phyloP scores from a whole-genome alignment of 1,140 invertebrate genomes.

The Chelonus insularis region DNA sequence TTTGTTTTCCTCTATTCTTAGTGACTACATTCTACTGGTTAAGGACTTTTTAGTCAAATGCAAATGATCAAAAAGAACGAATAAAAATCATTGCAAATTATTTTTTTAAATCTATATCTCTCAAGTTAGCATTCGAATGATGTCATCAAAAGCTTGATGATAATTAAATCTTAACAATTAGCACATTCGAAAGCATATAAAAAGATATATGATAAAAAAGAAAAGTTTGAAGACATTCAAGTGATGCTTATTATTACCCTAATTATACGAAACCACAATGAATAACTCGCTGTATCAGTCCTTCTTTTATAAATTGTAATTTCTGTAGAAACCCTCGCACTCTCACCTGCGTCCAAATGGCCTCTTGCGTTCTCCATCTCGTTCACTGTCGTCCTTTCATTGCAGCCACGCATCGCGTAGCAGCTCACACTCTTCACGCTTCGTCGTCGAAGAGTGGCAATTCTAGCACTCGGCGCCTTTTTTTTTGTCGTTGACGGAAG shows the following conservation, averaged over 20 bases:
- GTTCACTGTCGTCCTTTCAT: constrained; percentile 18
- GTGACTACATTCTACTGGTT: background rate
- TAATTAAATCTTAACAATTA: constrained; percentile 59
- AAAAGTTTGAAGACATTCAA: constrained; percentile 1
- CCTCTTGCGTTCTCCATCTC: constrained; percentile 24
- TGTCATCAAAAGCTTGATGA: too few species aligned
- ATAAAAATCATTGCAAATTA: too few species aligned
- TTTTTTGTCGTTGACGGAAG: constrained; percentile 45
- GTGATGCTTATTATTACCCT: constrained; percentile 55
- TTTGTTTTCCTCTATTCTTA: background rate
- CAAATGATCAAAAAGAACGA: background rate
- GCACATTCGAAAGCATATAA: constrained; percentile 29
- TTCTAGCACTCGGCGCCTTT: constrained; percentile 56
- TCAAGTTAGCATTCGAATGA: too few species aligned
- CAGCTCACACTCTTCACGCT: constrained; percentile 47
- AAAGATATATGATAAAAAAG: constrained; percentile 1
- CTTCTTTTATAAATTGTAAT: constrained; percentile 30
- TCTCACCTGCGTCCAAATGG: constrained; percentile 32
- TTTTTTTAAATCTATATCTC: too few species aligned
- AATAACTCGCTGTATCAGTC: constrained; percentile 45
- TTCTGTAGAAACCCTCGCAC: constrained; percentile 29
- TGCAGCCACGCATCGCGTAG: constrained; percentile 4
- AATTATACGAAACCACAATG: constrained; percentile 59
- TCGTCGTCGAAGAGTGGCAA: constrained; percentile 57
- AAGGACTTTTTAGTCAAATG: constrained; percentile 8